These are phyloP conservation scores for Hemichromis elongatus DNA, from an alignment of 2,113 vertebrate species.

Conservation along the genomic window DNA sequence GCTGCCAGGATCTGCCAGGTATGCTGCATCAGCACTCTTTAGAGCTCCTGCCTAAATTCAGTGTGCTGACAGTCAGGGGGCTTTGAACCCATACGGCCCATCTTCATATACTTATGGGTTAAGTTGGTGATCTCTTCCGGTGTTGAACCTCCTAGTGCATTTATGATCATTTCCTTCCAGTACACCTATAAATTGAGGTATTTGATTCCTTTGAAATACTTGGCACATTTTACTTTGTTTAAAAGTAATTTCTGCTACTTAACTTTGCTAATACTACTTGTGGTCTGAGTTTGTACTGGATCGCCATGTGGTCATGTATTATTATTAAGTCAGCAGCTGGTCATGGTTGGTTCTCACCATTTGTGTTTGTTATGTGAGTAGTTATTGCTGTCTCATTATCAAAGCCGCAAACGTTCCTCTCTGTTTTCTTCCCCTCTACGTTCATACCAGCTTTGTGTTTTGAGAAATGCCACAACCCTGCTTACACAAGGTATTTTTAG, in stretches of 20 bases:
- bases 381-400: neutral
- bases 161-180: neutral
- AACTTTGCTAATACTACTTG: neutral
- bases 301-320: neutral
- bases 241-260: neutral
- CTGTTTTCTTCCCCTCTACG: neutral
- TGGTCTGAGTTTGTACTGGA: neutral
- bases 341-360: neutral
- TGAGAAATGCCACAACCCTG: conserved; percentile 28
- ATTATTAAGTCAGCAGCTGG: neutral
- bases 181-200: neutral
- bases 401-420: neutral
- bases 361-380: neutral
- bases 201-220: neutral
- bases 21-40: conserved; percentile 80
- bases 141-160: neutral
- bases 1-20: conserved; percentile 87
- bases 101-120: conserved; percentile 1
- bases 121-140: conserved; percentile 1
- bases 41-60: conserved; percentile 42
- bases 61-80: conserved; percentile 8
- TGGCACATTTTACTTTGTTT: neutral
- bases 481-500: conserved; percentile 45
- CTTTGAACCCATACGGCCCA: neutral
- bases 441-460: neutral